Evolutionary conservation across 2,888 invertebrate genomes (phyloP), one percentile per base, ranked within the genome.

Genomic region (Ganaspis brasiliensis): DNA sequence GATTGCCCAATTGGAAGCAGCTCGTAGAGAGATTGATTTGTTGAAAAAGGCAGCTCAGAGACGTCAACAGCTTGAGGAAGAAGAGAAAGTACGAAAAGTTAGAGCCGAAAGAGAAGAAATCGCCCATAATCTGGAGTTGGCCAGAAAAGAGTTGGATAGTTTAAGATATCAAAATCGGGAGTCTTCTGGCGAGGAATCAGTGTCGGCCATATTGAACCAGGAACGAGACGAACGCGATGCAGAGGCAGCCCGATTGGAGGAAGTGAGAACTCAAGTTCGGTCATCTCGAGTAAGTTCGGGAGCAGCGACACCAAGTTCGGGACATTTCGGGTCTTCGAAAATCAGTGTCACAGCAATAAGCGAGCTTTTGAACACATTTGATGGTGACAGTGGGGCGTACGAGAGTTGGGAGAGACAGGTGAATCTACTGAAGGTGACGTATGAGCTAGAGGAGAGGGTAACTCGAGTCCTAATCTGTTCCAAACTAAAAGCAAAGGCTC

Each of bases 401-500:
- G 59, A 59, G 10, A 40, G 19, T 3, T 75, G 67, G 59, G 57
- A 75, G 26, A 67, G 35, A 3, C 75, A 70, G 40, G 26, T 71
- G 14, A 75, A 26, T 10, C 16, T 75, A 3, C 19, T 75, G 24
- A 55, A 45, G 49, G 6, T 21, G n/a, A 57, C 70, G 26, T 57
- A 75, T 24, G 21, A 35, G 12, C 56, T 75, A 3, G 49, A 26
- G 5, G 72, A 52, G 12, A 37, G 52, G 4, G 26, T 24, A 6
- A 37, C 56, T 3, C 12, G 24, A 21, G 52, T 74, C 2, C 40
- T 76, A 16, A 61, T 78, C 12, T 24, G 72, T 9, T 75, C 56
- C 3, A 59, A 40, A 45, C n/a, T 71, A n/a, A 76, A 73, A 45
- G 71, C 52, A n/a, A 70, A 72, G n/a, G 74, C 78, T 6, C 45